Percentiles rank a stretch among this genome's conserved stretches.
Evolutionary conservation across 2,113 vertebrate genomes (phyloP).

Genomic region (Silurus glanis): DNA sequence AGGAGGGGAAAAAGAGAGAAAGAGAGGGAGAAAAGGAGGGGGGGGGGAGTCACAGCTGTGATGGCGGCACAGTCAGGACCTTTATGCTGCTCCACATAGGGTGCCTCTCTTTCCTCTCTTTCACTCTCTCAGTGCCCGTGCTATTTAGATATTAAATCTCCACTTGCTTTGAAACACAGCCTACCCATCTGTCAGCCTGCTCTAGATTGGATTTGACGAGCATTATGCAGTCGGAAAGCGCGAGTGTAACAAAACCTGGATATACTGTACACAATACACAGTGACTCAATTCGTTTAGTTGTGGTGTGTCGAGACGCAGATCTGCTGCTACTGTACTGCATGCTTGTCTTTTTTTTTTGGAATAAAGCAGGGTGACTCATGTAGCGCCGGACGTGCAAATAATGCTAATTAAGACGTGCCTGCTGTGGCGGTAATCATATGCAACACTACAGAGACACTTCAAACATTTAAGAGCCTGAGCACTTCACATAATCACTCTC

Average conservation of each 20-base stretch:
- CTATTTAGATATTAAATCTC: constrained; percentile 68
- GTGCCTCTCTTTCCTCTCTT: constrained; percentile 48
- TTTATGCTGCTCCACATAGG: constrained; percentile 58
- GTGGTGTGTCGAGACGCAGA: constrained; percentile 14
- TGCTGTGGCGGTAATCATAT: constrained; percentile 38
- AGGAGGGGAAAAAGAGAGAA: not conserved
- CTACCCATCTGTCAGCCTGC: constrained; percentile 63
- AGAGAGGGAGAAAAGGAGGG: constrained; percentile 1
- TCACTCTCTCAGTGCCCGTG: constrained; percentile 55
- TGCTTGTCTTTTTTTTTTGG: not conserved
- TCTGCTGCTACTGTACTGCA: not conserved
- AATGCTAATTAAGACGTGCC: constrained; percentile 51
- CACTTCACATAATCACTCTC: constrained; percentile 49
- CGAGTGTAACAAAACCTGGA: constrained; percentile 55
- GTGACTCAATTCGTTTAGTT: not conserved
- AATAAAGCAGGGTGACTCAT: constrained; percentile 38
- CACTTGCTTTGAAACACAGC: constrained; percentile 62
- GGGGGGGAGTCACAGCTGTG: constrained; percentile 66
- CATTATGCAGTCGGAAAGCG: constrained; percentile 52
- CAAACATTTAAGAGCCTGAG: constrained; percentile 50
- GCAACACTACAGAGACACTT: constrained; percentile 46
- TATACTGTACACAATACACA: constrained; percentile 22
- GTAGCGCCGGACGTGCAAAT: constrained; percentile 38
- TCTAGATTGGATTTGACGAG: constrained; percentile 58
- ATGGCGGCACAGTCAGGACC: constrained; percentile 60